Base-by-base conservation (phyloP, 2,888 invertebrate species). In the Acleris holmiana region DNA sequence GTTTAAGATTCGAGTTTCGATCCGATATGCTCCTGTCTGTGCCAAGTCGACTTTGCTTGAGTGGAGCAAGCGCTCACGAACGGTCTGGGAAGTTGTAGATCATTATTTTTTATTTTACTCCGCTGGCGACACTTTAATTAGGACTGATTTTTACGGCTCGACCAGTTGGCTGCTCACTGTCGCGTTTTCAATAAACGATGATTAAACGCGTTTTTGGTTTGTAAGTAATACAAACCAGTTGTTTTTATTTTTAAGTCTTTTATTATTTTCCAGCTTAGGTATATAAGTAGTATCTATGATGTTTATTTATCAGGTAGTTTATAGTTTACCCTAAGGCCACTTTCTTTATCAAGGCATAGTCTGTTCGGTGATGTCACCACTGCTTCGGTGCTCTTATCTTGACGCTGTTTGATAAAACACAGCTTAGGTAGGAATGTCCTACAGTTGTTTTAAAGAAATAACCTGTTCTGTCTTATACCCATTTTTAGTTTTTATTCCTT, bases 1-100 rank as follows among this genome's bases (percentile, higher is more conserved):
- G 91, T 92, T 92, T 84, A 77, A 84, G 86, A 91, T 90, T 92
- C 92, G 90, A 91, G 90, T 91, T 90, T 88, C 86, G 86, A 91
- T 89, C 87, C 90, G 88, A 91, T 92, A 91, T 84, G 90, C 91
- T 89, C 88, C 86, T 83, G 90, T 86, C 89, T 90, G 84, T 83
- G 82, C 84, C 84, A 82, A 89, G 88, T 83, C 82, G 80, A 85
- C 83, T 84, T 80, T 79, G 85, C 82, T 83, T 79, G 84, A 88
- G 83, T 85, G 80, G 84, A 83, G 80, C 80, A 71, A 79, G 74
- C 82, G 86, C 81, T 84, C 80, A 82, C 81, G 71, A 83, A 79
- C 77, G 35, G 73, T 69, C 71, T 61, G 76, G 77, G 78, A 81
- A 80, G 80, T 77, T 77, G 79, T 82, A 79, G 77, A 80, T 80